Evolutionary conservation across 1,140 invertebrate species (phyloP).

Genomic region (Armadillidium nasatum): DNA sequence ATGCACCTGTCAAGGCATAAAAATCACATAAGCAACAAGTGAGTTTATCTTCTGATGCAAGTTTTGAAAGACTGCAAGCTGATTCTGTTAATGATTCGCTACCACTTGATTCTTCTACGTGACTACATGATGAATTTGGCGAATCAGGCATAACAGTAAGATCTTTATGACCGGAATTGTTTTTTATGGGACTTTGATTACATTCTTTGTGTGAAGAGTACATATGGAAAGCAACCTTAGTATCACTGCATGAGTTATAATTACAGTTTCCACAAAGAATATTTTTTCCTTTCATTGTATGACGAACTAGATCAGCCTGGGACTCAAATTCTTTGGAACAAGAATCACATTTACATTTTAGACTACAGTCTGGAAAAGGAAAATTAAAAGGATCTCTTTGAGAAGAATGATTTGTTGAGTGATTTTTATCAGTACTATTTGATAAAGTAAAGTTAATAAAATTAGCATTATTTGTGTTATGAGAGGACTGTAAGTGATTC

Average conservation of each 20-base stretch:
- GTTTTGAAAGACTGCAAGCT: background rate
- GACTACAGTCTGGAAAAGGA: no score
- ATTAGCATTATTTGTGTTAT: constrained; percentile 31
- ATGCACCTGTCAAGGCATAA: constrained; percentile 12
- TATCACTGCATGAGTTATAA: constrained; percentile 37
- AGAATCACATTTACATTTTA: constrained; percentile 17
- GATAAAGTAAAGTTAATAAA: constrained; percentile 30
- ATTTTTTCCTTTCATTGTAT: constrained; percentile 42
- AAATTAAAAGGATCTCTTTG: constrained; percentile 19
- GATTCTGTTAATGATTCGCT: background rate
- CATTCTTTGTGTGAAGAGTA: constrained; percentile 24
- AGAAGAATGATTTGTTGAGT: background rate
- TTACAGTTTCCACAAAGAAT: constrained; percentile 40
- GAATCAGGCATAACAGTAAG: no score
- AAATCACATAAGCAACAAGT: constrained; percentile 34
- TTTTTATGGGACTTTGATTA: no score
- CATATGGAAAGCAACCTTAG: constrained; percentile 36
- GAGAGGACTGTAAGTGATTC: constrained; percentile 33
- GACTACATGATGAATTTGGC: background rate
- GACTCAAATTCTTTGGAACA: constrained; percentile 37
- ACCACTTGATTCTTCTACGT: background rate
- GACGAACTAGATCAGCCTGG: constrained; percentile 40
- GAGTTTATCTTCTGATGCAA: background rate
- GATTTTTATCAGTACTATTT: background rate
- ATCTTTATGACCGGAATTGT: no score